Percentiles rank a stretch among this genome's conserved stretches.
phyloP scores from a whole-genome alignment of 2,797 vertebrate genomes.

The Bradypodion ventrale region DNA sequence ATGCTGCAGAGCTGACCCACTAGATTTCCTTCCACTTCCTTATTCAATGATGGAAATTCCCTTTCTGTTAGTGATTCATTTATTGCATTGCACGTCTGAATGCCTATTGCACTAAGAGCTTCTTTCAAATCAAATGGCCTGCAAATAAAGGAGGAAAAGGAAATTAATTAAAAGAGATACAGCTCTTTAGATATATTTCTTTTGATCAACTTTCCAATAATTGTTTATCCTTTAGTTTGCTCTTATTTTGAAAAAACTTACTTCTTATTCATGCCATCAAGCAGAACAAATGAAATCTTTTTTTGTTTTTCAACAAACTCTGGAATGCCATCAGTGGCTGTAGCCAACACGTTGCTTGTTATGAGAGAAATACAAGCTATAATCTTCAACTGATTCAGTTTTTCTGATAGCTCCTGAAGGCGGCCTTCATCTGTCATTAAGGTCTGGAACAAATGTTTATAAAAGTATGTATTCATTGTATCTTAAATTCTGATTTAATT shows the following conservation, averaged over 20 bases:
- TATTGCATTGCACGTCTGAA: constrained; percentile 86
- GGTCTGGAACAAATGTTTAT: constrained; percentile 77
- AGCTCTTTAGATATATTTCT: not conserved
- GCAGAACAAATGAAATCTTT: constrained; percentile 84
- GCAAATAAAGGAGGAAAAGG: constrained; percentile 47
- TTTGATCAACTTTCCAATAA: not conserved
- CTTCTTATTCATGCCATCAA: constrained; percentile 88
- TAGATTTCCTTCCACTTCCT: constrained; percentile 82
- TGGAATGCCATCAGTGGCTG: constrained; percentile 80
- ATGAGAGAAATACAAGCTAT: constrained; percentile 88
- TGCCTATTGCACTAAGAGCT: constrained; percentile 79
- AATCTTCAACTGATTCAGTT: constrained; percentile 82
- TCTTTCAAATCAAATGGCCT: constrained; percentile 85
- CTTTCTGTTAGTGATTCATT: constrained; percentile 86
- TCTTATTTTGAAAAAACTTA: constrained; percentile 71
- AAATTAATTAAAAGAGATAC: not conserved
- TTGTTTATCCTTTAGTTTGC: not conserved
- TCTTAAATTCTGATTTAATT: not conserved
- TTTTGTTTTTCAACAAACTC: constrained; percentile 84
- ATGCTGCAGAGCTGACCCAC: constrained; percentile 87
- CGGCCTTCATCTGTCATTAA: constrained; percentile 86
- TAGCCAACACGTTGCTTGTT: constrained; percentile 84
- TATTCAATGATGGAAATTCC: constrained; percentile 76
- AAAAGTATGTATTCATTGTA: not conserved
- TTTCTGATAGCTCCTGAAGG: constrained; percentile 84